These are phyloP conservation scores for Tokudaia muenninki DNA, from an alignment of 2,797 vertebrate species.

Conservation along the genomic window DNA sequence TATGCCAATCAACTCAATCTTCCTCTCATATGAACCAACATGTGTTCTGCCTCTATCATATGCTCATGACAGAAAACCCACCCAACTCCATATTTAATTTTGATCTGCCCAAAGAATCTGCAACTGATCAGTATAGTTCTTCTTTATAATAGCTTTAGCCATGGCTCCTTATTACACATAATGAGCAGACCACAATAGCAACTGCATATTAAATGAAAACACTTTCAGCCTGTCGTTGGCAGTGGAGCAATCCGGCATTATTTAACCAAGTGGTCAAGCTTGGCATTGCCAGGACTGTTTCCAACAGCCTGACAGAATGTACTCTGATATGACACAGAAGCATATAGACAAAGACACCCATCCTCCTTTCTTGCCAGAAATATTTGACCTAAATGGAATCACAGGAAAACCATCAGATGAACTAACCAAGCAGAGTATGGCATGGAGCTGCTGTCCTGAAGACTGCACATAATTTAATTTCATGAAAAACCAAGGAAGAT, in stretches of 20 bases:
- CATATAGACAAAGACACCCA: neutral
- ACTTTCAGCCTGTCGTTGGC: neutral
- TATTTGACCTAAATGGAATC: neutral
- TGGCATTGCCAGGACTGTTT: neutral
- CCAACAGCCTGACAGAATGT: neutral
- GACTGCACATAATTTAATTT: conserved; percentile 9
- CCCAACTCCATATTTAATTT: neutral
- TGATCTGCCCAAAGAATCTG: neutral
- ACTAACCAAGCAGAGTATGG: neutral
- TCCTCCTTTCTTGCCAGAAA: neutral
- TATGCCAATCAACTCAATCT: neutral
- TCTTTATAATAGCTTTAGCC: neutral
- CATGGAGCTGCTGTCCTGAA: neutral
- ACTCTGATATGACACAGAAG: neutral
- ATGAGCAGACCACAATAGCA: neutral
- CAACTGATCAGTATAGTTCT: neutral
- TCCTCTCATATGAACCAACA: neutral
- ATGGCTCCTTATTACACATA: conserved; percentile 10
- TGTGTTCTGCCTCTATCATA: neutral
- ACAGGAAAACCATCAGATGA: neutral
- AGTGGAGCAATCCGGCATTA: neutral
- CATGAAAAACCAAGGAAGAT: neutral
- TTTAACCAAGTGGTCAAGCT: neutral
- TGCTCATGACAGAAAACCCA: neutral
- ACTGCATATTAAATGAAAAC: neutral